A percentile compares a stretch with the other conserved stretches of the same genome.
Evolutionary conservation across 2,113 vertebrate species (phyloP).

Genomic region (Oplegnathus fasciatus): DNA sequence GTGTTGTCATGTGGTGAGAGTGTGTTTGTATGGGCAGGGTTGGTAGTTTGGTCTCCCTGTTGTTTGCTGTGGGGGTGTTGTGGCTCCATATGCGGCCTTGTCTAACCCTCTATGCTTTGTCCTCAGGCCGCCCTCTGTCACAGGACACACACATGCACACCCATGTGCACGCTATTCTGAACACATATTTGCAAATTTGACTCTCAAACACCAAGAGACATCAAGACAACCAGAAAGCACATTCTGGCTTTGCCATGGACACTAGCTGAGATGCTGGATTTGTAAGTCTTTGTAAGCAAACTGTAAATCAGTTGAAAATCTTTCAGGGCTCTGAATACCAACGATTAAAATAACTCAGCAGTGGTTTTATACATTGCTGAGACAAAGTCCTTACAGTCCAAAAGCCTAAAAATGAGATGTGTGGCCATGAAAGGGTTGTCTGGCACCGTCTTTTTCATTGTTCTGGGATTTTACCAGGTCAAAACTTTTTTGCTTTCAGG

Average conservation of each 20-base stretch:
- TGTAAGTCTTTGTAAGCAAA: neutral
- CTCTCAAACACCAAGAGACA: neutral
- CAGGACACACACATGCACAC: slow-evolving; percentile 50
- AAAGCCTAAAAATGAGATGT: too few relatives aligned
- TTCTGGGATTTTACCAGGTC: too few relatives aligned
- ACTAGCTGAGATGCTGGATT: neutral
- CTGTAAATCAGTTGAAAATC: slow-evolving; percentile 2
- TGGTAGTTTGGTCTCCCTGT: slow-evolving; percentile 64
- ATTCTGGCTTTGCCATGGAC: neutral
- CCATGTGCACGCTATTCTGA: slow-evolving; percentile 12
- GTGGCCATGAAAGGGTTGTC: too few relatives aligned
- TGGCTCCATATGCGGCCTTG: slow-evolving; percentile 67
- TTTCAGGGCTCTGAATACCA: neutral
- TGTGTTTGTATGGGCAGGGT: slow-evolving; percentile 61
- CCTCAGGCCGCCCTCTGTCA: slow-evolving; percentile 55
- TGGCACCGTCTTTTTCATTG: too few relatives aligned
- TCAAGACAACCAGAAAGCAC: neutral
- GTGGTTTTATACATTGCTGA: neutral
- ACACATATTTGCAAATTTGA: slow-evolving; percentile 13
- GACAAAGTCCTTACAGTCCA: neutral
- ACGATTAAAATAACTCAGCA: neutral
- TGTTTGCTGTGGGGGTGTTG: slow-evolving; percentile 75
- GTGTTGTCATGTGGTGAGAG: slow-evolving; percentile 67
- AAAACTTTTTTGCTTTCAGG: too few relatives aligned
- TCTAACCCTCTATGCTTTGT: slow-evolving; percentile 61